Base-by-base conservation (phyloP, 2,113 vertebrate species). In the Lepidothrix coronata region DNA sequence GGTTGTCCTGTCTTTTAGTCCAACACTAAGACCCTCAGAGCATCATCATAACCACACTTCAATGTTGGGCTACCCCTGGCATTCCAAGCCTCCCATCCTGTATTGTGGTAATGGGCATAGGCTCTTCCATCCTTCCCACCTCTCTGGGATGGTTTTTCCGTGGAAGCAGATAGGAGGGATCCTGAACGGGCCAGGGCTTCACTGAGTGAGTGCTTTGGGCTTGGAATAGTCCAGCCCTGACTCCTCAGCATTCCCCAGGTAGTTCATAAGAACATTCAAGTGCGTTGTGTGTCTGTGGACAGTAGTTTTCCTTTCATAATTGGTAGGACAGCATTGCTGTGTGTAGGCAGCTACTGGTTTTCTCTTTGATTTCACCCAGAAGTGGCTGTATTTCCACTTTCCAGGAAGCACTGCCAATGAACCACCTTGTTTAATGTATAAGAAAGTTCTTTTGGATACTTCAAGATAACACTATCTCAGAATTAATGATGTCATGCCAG, bases 401-500 rank as follows among this genome's bases (percentile, higher is more conserved):
- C 48, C 12, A 33, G 73, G 68, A 74, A 89, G 39, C 51, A 14
- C 59, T 54, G 51, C 73, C 48, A 13, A 8, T 59, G 73, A 55
- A 55, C 39, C 39, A 25, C 72, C 52, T 55, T 21, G 4, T 76
- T 81, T 62, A 70, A 93, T 39, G 12, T 9, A 0, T 6, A 67
- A 73, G 78, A 27, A 70, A 33, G 57, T 62, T 81, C 46, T 79
- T 89, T 63, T 18, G 65, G 90, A 35, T 75, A 28, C 73, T 84
- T 84, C 15, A 33, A 52, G 89, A 71, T 94, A 80, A n/a, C 31
- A 3, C 48, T 63, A 35, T 51, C 67, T 81, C 77, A 88, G 89
- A 86, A 86, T 92, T 90, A 89, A 92, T 77, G 46, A 48, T 89
- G 86, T 67, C 63, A 8, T 77, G 72, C 63, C 79, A 86, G 68